These are phyloP conservation scores for Forbesichthys agassizii DNA, from an alignment of 2,113 vertebrate genomes.

Conservation along the genomic window DNA sequence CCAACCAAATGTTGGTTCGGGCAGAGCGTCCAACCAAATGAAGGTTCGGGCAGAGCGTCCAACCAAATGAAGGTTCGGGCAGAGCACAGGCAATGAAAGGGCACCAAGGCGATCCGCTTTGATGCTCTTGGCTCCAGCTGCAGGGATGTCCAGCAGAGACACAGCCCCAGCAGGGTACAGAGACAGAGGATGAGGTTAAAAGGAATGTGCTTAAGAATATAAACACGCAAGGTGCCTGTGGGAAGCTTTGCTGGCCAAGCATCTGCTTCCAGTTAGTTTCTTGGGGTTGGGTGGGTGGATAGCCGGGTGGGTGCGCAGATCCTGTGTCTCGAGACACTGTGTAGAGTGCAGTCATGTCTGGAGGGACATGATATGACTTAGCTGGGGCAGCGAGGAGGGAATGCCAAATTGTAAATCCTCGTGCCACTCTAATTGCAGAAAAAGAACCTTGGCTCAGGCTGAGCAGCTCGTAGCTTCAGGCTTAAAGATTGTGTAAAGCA, in stretches of 20 bases:
- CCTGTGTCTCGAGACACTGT: slow-evolving; percentile 6
- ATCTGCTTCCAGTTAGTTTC: slow-evolving; percentile 62
- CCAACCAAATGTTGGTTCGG: too few species aligned
- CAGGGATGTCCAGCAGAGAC: slow-evolving; percentile 33
- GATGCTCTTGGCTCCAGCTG: slow-evolving; percentile 46
- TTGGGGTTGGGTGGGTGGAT: slow-evolving; percentile 5
- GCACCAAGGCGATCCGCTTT: slow-evolving; percentile 14
- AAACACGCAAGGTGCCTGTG: slow-evolving; percentile 51
- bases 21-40: too few species aligned
- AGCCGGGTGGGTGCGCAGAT: slow-evolving; percentile 25
- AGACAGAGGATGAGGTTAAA: slow-evolving; percentile 54
- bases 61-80: too few species aligned
- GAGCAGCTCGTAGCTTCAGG: too few species aligned
- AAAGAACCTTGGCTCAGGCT: too few species aligned
- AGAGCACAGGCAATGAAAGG: slow-evolving; percentile 34
- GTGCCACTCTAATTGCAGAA: too few species aligned
- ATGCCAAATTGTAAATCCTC: too few species aligned
- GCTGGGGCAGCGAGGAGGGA: not conserved
- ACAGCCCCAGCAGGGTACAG: slow-evolving; percentile 53
- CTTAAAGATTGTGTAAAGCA: too few species aligned
- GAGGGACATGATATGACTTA: slow-evolving; percentile 12
- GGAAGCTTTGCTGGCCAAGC: slow-evolving; percentile 48
- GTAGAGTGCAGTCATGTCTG: slow-evolving; percentile 22
- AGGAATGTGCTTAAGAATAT: slow-evolving; percentile 67
- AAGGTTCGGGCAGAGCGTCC: too few species aligned